Percentiles rank a stretch among this genome's conserved stretches.
Conservation (phyloP, 2,888 invertebrate genomes). For the Nymphalis polychloros region DNA sequence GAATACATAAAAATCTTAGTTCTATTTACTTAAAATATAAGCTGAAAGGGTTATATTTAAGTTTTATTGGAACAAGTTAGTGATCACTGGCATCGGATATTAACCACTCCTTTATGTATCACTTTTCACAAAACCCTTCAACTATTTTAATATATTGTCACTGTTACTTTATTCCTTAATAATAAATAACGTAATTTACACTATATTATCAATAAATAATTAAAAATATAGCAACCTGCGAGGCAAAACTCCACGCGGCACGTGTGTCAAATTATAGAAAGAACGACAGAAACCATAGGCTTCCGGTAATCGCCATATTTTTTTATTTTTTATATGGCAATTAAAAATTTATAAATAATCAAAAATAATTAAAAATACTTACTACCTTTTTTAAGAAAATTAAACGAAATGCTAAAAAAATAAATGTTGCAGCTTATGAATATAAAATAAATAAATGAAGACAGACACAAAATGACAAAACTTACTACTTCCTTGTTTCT, state of each 20-base stretch:
- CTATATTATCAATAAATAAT: slow-evolving; percentile 52
- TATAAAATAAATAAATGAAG: no score
- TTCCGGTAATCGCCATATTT: slow-evolving; percentile 72
- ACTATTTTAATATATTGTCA: slow-evolving; percentile 52
- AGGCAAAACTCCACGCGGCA: slow-evolving; percentile 81
- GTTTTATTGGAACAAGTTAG: slow-evolving; percentile 11
- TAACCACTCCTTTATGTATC: slow-evolving; percentile 27
- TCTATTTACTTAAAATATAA: not conserved
- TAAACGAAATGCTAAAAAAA: no score
- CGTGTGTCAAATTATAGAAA: slow-evolving; percentile 80
- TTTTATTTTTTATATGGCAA: slow-evolving; percentile 55
- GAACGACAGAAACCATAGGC: slow-evolving; percentile 66
- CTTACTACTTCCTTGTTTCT: slow-evolving; percentile 39
- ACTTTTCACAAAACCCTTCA: slow-evolving; percentile 59
- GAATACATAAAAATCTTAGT: not conserved
- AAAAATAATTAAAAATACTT: not conserved
- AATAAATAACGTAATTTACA: slow-evolving; percentile 49
- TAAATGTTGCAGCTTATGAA: no score
- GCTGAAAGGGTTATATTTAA: not conserved
- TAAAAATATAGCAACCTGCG: slow-evolving; percentile 73
- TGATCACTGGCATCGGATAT: slow-evolving; percentile 28
- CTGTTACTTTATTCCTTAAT: slow-evolving; percentile 46
- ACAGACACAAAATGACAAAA: slow-evolving; percentile 29
- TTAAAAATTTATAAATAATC: slow-evolving; percentile 29
- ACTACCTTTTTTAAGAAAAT: not conserved